Conservation (phyloP, 1,140 invertebrate genomes). For the Procambarus clarkii region DNA sequence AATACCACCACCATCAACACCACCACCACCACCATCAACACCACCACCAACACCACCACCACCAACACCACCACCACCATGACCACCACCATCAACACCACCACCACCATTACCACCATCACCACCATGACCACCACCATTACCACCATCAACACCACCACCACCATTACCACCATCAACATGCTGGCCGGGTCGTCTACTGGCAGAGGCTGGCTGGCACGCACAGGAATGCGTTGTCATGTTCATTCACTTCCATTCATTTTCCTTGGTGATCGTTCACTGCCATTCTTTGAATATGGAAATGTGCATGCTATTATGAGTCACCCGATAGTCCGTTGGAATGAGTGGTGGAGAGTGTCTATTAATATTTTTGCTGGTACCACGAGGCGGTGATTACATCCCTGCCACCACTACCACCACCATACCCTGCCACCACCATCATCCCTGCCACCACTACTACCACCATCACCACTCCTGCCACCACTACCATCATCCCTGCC, state of each 20-base stretch:
- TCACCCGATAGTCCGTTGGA: slow-evolving; percentile 23
- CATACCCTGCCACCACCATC: neutral
- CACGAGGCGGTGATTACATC: slow-evolving; percentile 33
- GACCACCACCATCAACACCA: too few relatives aligned
- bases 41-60: neutral
- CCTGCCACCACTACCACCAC: slow-evolving; percentile 17
- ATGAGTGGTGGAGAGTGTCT: neutral
- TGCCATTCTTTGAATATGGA: slow-evolving; percentile 53
- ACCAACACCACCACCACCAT: neutral
- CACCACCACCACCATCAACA: neutral
- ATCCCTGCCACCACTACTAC: neutral
- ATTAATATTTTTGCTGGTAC: slow-evolving; percentile 54
- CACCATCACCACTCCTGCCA: neutral
- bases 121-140: neutral
- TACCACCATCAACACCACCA: neutral
- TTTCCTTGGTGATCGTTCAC: slow-evolving; percentile 58
- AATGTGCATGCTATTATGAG: slow-evolving; percentile 55
- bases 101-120: too few relatives aligned
- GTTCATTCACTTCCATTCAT: slow-evolving; percentile 59
- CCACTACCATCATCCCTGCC: neutral
- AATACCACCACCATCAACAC: neutral
- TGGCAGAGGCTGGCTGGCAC: slow-evolving; percentile 9
- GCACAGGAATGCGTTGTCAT: slow-evolving; percentile 48
- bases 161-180: neutral
- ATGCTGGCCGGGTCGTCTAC: slow-evolving; percentile 10